These are phyloP conservation scores for Cotesia typhae DNA, from an alignment of 1,140 invertebrate species.

Conservation along the genomic window DNA sequence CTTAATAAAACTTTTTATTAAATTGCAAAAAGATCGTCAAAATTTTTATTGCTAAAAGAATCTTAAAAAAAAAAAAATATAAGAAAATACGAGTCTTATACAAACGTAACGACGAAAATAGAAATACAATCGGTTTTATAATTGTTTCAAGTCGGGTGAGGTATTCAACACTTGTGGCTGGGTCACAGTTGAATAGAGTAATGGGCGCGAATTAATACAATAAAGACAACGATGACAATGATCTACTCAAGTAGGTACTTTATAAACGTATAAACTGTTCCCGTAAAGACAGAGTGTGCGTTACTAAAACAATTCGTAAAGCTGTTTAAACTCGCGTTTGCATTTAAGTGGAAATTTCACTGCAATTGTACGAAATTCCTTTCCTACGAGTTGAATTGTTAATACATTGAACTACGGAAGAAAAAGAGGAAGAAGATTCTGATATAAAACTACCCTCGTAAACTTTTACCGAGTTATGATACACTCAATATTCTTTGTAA, in stretches of 20 bases:
- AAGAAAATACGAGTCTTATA: no score
- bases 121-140: background rate
- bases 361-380: background rate
- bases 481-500: no score
- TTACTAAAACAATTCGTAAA: conserved; percentile 56
- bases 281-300: conserved; percentile 28
- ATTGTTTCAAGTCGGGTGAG: no score
- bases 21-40: no score
- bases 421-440: background rate
- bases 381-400: conserved; percentile 1
- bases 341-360: conserved; percentile 54
- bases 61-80: no score
- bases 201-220: background rate
- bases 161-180: no score
- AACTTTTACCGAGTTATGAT: no score
- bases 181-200: no score
- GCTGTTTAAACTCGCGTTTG: conserved; percentile 50
- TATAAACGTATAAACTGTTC: conserved; percentile 1
- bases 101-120: no score
- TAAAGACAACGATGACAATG: conserved; percentile 24
- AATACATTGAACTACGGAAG: background rate
- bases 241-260: conserved; percentile 6
- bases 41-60: no score
- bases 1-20: no score
- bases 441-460: no score